phyloP scores from a whole-genome alignment of 1,140 invertebrate genomes.

The Himalopsyche phryganea region DNA sequence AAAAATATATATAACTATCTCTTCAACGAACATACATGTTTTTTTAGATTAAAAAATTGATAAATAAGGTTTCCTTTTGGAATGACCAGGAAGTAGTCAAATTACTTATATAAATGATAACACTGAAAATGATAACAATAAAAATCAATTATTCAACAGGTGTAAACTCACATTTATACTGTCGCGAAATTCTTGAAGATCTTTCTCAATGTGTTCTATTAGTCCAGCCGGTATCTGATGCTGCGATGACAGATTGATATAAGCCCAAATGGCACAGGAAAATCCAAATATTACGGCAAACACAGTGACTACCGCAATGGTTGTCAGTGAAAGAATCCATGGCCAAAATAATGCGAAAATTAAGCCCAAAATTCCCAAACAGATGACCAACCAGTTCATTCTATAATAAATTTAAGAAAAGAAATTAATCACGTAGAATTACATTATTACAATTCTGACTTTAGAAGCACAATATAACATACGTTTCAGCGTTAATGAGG shows the following conservation, averaged over 20 bases:
- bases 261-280: constrained; percentile 39
- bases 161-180: constrained; percentile 39
- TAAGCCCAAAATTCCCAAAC: constrained; percentile 23
- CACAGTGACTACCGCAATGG: constrained; percentile 20
- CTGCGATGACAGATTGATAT: constrained; percentile 48
- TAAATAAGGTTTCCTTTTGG: no score
- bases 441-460: neutral
- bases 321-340: constrained; percentile 24
- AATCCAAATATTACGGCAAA: constrained; percentile 23
- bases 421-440: neutral
- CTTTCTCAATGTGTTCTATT: constrained; percentile 47
- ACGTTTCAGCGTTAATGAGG: constrained; percentile 5
- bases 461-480: constrained; percentile 15
- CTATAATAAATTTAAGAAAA: constrained; percentile 13
- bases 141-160: constrained; percentile 7
- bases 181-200: constrained; percentile 42
- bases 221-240: constrained; percentile 47
- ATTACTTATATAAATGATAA: no score
- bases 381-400: constrained; percentile 25
- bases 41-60: no score
- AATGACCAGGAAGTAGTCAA: no score
- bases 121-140: no score
- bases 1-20: no score
- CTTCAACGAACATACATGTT: no score
- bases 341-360: constrained; percentile 26